Percentiles rank a stretch among this genome's conserved stretches.
Conservation (phyloP, 2,888 invertebrate species). For the Orthosia gracilis region DNA sequence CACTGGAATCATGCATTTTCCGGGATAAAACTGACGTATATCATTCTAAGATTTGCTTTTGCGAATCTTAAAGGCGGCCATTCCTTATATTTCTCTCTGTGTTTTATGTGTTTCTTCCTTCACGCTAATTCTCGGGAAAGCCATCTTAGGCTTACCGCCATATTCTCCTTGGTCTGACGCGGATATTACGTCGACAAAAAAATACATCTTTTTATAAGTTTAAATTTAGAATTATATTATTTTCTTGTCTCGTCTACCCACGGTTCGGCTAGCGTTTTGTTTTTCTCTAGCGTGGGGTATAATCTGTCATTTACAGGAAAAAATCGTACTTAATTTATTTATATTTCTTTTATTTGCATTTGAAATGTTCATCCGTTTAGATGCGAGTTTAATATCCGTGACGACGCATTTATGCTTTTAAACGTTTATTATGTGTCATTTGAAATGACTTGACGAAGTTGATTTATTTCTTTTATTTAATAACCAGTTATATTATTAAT, state of each 20-base stretch:
- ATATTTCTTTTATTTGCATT: conserved; percentile 16
- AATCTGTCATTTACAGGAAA: neutral
- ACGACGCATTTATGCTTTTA: conserved; percentile 10
- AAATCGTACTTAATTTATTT: neutral
- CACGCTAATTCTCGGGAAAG: no score
- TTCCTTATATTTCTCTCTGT: no score
- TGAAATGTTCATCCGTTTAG: neutral
- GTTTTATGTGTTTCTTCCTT: no score
- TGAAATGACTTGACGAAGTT: neutral
- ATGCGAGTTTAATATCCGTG: neutral
- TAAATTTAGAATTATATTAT: neutral
- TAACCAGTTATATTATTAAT: neutral
- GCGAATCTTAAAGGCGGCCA: no score
- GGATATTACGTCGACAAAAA: no score
- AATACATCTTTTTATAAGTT: neutral
- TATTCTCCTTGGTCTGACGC: no score
- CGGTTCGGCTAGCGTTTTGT: neutral
- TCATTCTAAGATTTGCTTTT: no score
- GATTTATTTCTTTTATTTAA: conserved; percentile 1
- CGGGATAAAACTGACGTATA: no score
- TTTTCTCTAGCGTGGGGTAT: neutral
- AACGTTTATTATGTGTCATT: conserved; percentile 3
- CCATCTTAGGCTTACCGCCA: no score
- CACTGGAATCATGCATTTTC: no score
- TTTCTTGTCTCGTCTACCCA: neutral